A percentile compares a stretch with the other conserved stretches of the same genome.
Conservation (phyloP, 2,113 vertebrate species). For the Alligator mississippiensis region DNA sequence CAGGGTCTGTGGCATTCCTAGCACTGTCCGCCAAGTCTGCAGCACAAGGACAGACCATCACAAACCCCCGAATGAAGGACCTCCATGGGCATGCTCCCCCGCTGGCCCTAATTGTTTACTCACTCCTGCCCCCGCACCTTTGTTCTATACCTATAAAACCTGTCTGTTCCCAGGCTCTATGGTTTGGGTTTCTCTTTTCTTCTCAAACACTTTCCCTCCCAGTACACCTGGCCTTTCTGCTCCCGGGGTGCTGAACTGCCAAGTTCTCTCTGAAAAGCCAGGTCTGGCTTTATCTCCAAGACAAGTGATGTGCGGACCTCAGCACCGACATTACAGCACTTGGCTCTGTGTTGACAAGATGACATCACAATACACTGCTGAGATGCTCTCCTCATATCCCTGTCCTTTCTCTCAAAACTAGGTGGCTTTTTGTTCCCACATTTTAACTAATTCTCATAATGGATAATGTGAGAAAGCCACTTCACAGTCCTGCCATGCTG, state of each 20-base stretch:
- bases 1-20: not conserved
- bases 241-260: not conserved
- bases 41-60: not conserved
- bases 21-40: accelerated
- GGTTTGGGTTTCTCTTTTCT: too few species aligned
- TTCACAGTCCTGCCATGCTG: not conserved
- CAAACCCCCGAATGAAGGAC: accelerated
- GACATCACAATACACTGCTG: accelerated
- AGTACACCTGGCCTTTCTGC: not conserved
- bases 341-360: not conserved
- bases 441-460: not conserved
- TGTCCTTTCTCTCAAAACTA: not conserved
- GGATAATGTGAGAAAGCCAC: not conserved
- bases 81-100: not conserved
- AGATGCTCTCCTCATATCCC: accelerated
- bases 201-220: too few species aligned
- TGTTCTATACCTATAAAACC: not conserved
- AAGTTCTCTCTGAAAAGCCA: too few species aligned
- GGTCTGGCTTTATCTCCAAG: too few species aligned
- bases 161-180: not conserved
- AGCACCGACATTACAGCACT: not conserved
- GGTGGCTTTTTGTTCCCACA: not conserved
- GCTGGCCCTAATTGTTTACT: accelerated
- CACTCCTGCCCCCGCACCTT: not conserved
- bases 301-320: too few species aligned